Conservation (phyloP, 2,888 invertebrate species). For the Alcis repandata region DNA sequence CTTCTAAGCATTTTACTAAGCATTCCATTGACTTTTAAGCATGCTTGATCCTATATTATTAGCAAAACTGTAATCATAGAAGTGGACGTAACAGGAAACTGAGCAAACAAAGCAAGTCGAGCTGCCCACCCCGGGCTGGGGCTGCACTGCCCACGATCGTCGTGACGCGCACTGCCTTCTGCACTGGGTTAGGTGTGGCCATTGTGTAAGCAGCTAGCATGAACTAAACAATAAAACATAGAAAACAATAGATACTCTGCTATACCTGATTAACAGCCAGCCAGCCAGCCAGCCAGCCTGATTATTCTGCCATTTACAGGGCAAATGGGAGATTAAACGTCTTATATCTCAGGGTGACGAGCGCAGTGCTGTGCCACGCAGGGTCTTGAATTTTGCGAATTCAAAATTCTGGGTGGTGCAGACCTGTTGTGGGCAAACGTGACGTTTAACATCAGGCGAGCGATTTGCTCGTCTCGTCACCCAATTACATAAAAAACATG, state of each 20-base stretch:
- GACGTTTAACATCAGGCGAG: no score
- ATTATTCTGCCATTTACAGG: no score
- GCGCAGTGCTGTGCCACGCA: no score
- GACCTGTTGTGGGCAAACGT: no score
- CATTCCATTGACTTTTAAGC: conserved; percentile 7
- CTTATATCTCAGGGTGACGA: no score
- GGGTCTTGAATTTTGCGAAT: no score
- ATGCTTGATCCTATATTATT: conserved; percentile 20
- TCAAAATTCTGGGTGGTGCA: no score
- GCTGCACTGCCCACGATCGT: conserved; percentile 71
- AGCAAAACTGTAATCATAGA: conserved; percentile 45
- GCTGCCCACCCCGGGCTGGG: conserved; percentile 77
- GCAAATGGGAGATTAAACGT: no score
- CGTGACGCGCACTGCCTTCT: conserved; percentile 78
- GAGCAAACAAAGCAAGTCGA: conserved; percentile 75
- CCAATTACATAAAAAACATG: no score
- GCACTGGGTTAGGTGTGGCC: conserved; percentile 46
- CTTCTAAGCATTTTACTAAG: conserved; percentile 1
- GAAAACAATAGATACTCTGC: not conserved
- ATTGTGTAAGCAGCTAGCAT: conserved; percentile 27
- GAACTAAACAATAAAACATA: not conserved
- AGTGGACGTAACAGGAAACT: conserved; percentile 70
- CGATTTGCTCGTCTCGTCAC: no score
- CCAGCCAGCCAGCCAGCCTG: no score
- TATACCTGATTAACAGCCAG: no score